A percentile compares a stretch with the other conserved stretches of the same genome.
Evolutionary conservation across 2,797 vertebrate species (phyloP).

Genomic region (Benthosema pterotum): DNA sequence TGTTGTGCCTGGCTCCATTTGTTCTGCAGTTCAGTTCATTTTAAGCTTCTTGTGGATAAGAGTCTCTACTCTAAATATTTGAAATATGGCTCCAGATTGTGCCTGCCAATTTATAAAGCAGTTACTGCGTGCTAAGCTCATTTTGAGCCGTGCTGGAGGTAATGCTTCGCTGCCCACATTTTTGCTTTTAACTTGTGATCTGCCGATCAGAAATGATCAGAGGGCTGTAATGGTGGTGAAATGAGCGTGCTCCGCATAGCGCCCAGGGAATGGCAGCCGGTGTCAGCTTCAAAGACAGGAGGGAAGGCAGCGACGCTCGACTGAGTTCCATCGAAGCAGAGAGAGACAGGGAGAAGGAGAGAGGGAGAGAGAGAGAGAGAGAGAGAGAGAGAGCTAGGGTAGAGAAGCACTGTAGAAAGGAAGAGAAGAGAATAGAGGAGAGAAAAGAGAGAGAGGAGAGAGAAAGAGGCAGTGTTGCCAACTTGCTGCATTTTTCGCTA

Average conservation of each 20-base stretch:
- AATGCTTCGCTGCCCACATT: not conserved
- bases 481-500: too few species aligned
- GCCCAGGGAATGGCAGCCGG: constrained; percentile 14
- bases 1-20: too few species aligned
- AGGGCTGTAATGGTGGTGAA: constrained; percentile 32
- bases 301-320: constrained; percentile 51
- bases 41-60: too few species aligned
- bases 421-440: not conserved
- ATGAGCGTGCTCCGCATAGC: constrained; percentile 41
- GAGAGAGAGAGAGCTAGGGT: too few species aligned
- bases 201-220: constrained; percentile 45
- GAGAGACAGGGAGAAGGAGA: constrained; percentile 5
- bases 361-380: not conserved
- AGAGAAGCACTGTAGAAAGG: not conserved
- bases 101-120: too few species aligned
- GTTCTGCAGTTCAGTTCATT: too few species aligned
- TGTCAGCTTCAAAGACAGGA: constrained; percentile 43
- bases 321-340: constrained; percentile 61
- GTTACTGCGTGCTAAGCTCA: constrained; percentile 14
- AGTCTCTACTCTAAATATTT: too few species aligned
- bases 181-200: constrained; percentile 46
- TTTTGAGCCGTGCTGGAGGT: constrained; percentile 4
- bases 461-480: too few species aligned
- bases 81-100: too few species aligned
- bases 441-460: not conserved